Base-by-base conservation (phyloP, 2,888 invertebrate species). In the Liodrosophila aerea region DNA sequence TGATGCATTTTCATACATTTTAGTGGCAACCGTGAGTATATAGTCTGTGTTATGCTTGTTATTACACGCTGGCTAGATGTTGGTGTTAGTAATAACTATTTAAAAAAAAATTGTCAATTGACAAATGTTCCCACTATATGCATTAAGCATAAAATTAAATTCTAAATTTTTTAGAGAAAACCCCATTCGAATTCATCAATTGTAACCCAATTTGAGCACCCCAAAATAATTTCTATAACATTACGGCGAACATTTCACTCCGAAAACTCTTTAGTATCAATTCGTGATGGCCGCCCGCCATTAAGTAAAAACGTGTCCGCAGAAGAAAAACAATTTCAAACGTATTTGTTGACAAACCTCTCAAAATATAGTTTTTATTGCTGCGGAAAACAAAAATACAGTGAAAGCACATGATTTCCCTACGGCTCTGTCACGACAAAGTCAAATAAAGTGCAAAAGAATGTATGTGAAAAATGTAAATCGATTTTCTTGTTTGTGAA, bases 231-330 rank as follows among this genome's bases (percentile, higher is more conserved):
- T 85, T 77, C 74, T 59, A 52, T 37, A 49, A 46, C 62, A 58
- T 65, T 76, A 13, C 53, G 64, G 73, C 65, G 63, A 68, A 73
- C 63, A 59, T 63, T 53, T 72, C 37, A 87, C 83, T 87, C 82
- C 86, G 87, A 87, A 87, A 87, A 67, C 59, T 45, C 60, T 78
- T 78, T 74, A 71, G 75, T 72, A 72, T 72, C 73, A 85, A 82
- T 64, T 82, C 73, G 75, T 76, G 71, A 83, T 80, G 77, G 78
- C 77, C 84, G 85, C 80, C 85, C 88, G 88, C 88, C 89, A 90
- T 89, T 89, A 86, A 89, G 89, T 89, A 87, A 88, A 89, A 89
- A 89, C 89, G 90, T 89, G 90, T 87, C 88, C 88, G 82, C 87
- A 88, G 83, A 87, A 72, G 88, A 89, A 88, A 88, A 89, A 87